Conservation (phyloP, 2,888 invertebrate genomes). For the Pseudococcus jackbeardsleyi region DNA sequence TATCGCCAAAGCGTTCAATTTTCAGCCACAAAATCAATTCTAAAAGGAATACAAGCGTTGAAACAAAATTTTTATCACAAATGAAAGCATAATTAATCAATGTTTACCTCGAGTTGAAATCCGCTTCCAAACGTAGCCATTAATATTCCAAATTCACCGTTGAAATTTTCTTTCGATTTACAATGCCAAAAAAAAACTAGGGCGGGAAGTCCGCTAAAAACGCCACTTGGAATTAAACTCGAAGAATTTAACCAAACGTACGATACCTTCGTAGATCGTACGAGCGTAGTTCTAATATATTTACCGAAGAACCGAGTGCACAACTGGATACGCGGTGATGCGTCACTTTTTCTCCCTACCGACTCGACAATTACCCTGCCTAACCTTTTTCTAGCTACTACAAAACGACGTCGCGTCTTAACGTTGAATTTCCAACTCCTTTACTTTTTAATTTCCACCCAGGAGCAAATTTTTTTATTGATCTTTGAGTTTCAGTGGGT, state of each 20-base stretch:
- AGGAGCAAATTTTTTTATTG: too few species aligned
- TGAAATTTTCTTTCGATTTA: neutral
- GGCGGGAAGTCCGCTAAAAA: too few species aligned
- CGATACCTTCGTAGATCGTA: neutral
- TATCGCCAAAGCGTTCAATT: neutral
- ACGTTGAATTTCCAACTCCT: too few species aligned
- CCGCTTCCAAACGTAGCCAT: neutral
- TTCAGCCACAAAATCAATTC: neutral
- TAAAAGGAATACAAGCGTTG: neutral
- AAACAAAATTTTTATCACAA: slow-evolving; percentile 6
- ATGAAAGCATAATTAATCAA: neutral
- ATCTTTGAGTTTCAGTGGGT: too few species aligned
- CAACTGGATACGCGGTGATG: slow-evolving; percentile 2
- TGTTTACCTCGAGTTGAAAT: neutral
- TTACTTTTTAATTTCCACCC: too few species aligned
- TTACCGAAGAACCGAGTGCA: neutral
- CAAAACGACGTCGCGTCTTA: too few species aligned
- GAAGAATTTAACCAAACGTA: neutral
- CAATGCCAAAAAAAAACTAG: neutral
- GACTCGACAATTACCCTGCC: neutral
- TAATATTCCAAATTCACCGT: neutral
- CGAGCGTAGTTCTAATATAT: neutral
- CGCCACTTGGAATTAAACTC: neutral
- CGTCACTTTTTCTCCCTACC: neutral
- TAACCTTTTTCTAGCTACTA: neutral